Evolutionary conservation across 2,888 invertebrate genomes (phyloP).

Genomic region (Pogonocherus hispidulus): DNA sequence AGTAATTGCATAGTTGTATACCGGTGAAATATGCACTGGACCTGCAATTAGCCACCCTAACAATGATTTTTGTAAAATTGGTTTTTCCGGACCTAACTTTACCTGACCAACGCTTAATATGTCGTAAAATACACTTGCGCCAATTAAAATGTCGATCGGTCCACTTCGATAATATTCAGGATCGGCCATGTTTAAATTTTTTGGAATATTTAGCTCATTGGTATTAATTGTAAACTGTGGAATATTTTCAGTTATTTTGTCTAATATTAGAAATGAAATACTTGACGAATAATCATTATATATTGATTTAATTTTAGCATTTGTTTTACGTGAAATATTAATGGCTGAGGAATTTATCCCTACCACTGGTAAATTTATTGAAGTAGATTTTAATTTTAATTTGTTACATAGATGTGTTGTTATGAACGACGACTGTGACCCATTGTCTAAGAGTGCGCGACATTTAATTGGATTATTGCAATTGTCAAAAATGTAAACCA

Average conservation of each 20-base stretch:
- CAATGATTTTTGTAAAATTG: conserved; percentile 23
- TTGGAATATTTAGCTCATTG: conserved; percentile 29
- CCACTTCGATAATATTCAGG: conserved; percentile 26
- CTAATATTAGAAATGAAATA: not conserved
- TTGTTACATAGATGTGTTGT: not conserved
- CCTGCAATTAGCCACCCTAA: conserved; percentile 33
- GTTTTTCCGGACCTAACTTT: not conserved
- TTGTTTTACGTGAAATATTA: not conserved
- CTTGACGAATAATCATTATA: not conserved
- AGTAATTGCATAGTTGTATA: no score
- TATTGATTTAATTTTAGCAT: no score
- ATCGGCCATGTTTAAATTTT: conserved; percentile 34
- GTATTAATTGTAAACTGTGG: not conserved
- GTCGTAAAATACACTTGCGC: conserved; percentile 36
- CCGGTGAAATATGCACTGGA: not conserved
- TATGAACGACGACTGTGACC: conserved; percentile 1
- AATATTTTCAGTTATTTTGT: not conserved
- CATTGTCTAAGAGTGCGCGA: conserved; percentile 12
- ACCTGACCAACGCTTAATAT: conserved; percentile 10
- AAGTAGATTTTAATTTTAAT: conserved; percentile 1
- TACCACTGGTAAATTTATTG: not conserved
- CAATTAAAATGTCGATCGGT: conserved; percentile 37
- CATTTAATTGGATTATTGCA: conserved; percentile 4
- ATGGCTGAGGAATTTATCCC: not conserved
- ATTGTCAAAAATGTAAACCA: conserved; percentile 11